Evolutionary conservation across 2,797 vertebrate genomes (phyloP).

Genomic region (Hipposideros larvatus): DNA sequence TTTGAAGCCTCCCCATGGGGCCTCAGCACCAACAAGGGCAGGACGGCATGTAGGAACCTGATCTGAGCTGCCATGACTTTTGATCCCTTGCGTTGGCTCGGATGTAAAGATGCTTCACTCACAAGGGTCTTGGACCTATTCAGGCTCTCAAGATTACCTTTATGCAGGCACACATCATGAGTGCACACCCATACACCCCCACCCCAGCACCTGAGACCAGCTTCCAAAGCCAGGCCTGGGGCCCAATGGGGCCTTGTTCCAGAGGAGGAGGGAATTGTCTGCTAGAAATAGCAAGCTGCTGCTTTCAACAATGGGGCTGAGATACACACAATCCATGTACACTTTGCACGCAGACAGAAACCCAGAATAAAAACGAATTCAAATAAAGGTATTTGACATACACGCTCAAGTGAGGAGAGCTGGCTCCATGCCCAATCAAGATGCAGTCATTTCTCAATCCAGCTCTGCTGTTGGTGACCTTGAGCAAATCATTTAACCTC

Average conservation of each 20-base stretch:
- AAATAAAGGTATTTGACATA: slow-evolving; percentile 43
- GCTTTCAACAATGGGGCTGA: slow-evolving; percentile 9
- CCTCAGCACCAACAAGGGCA: slow-evolving; percentile 49
- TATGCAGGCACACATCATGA: background rate
- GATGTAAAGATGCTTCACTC: slow-evolving; percentile 65
- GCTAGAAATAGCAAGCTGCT: background rate
- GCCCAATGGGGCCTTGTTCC: background rate
- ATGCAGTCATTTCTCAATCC: slow-evolving; percentile 43
- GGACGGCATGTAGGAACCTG: background rate
- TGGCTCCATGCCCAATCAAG: slow-evolving; percentile 23
- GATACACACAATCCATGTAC: background rate
- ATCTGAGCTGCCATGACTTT: slow-evolving; percentile 70
- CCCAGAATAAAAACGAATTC: slow-evolving; percentile 41
- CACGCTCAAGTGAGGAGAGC: background rate
- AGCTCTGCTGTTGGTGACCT: slow-evolving; percentile 39
- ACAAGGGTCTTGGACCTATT: slow-evolving; percentile 31
- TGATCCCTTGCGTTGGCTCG: slow-evolving; percentile 62
- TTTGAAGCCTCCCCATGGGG: background rate
- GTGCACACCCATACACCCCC: background rate
- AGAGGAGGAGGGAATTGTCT: slow-evolving; percentile 3
- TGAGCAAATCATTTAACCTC: slow-evolving; percentile 52
- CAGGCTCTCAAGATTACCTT: slow-evolving; percentile 67
- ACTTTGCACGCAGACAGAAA: slow-evolving; percentile 26
- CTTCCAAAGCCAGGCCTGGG: slow-evolving; percentile 62
- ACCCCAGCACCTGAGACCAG: slow-evolving; percentile 6